Evolutionary conservation across 1,140 invertebrate species (phyloP).

Genomic region (Bombus ignitus): DNA sequence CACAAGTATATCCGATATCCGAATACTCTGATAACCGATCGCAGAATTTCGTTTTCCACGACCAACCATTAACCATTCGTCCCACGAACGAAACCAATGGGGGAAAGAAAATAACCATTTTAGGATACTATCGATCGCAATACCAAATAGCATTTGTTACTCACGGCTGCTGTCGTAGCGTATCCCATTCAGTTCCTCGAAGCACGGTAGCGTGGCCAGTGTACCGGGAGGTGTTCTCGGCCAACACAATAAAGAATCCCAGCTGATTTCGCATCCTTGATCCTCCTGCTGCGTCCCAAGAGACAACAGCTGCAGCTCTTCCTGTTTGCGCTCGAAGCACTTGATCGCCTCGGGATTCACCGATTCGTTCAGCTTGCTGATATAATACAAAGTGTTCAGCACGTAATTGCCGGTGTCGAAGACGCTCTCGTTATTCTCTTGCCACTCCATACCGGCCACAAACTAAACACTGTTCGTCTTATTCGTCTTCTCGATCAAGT

Average conservation of each 20-base stretch:
- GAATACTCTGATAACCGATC: not conserved
- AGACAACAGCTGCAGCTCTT: conserved; percentile 8
- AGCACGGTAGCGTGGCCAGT: conserved; percentile 87
- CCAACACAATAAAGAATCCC: conserved; percentile 91
- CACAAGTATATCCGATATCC: not conserved
- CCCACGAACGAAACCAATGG: not conserved
- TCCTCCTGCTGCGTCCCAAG: conserved; percentile 28
- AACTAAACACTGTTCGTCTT: too few relatives aligned
- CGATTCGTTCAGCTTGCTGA: conserved; percentile 71
- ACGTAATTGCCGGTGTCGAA: conserved; percentile 65
- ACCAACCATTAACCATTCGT: not conserved
- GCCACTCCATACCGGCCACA: conserved; percentile 22
- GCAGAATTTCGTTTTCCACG: not conserved
- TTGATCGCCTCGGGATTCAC: conserved; percentile 57
- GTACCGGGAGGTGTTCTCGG: conserved; percentile 86
- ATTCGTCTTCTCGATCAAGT: not conserved
- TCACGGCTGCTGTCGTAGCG: conserved; percentile 88
- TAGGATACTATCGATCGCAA: not conserved
- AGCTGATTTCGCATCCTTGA: conserved; percentile 73
- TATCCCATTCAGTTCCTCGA: conserved; percentile 89
- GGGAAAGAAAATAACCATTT: not conserved
- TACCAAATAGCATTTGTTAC: conserved; percentile 68
- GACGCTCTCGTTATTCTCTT: conserved; percentile 45
- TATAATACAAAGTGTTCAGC: conserved; percentile 67
- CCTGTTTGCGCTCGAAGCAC: conserved; percentile 56